These are phyloP conservation scores for Penaeus vannamei DNA, from an alignment of 1,140 invertebrate species.

Conservation along the genomic window DNA sequence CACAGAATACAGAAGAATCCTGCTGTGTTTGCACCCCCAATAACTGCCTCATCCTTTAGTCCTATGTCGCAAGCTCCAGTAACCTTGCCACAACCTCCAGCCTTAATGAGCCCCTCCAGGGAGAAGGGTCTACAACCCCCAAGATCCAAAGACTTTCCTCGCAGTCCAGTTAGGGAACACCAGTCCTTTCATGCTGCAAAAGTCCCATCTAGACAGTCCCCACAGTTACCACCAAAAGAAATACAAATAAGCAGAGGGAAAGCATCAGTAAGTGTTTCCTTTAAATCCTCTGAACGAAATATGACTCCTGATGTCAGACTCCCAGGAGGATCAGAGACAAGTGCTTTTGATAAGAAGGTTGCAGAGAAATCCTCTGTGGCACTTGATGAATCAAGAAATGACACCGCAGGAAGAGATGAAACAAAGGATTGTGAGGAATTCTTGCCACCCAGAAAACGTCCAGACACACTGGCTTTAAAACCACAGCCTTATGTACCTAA, in stretches of 20 bases:
- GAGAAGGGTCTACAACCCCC: slow-evolving; percentile 38
- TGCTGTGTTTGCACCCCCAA: slow-evolving; percentile 19
- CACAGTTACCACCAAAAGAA: slow-evolving; percentile 16
- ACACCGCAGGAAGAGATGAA: slow-evolving; percentile 18
- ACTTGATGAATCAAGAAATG: slow-evolving; percentile 8
- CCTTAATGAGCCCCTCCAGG: slow-evolving; percentile 22
- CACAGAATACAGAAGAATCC: slow-evolving; percentile 31
- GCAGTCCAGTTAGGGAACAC: slow-evolving; percentile 39
- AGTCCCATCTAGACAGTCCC: neutral
- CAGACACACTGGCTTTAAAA: slow-evolving; percentile 64
- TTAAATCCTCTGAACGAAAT: slow-evolving; percentile 35
- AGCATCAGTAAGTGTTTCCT: neutral
- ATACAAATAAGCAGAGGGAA: neutral
- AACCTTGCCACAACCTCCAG: slow-evolving; percentile 28
- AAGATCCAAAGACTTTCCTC: slow-evolving; percentile 32
- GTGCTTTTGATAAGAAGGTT: slow-evolving; percentile 1
- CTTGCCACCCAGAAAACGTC: slow-evolving; percentile 64
- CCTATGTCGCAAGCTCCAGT: neutral
- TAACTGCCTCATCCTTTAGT: neutral
- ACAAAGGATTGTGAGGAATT: slow-evolving; percentile 49
- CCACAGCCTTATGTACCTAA: slow-evolving; percentile 67
- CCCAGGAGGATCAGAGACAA: slow-evolving; percentile 12
- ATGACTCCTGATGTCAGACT: slow-evolving; percentile 46
- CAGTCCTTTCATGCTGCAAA: neutral
- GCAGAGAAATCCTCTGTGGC: slow-evolving; percentile 3